phyloP scores from a whole-genome alignment of 2,797 vertebrate species.

The Mico argentatus region DNA sequence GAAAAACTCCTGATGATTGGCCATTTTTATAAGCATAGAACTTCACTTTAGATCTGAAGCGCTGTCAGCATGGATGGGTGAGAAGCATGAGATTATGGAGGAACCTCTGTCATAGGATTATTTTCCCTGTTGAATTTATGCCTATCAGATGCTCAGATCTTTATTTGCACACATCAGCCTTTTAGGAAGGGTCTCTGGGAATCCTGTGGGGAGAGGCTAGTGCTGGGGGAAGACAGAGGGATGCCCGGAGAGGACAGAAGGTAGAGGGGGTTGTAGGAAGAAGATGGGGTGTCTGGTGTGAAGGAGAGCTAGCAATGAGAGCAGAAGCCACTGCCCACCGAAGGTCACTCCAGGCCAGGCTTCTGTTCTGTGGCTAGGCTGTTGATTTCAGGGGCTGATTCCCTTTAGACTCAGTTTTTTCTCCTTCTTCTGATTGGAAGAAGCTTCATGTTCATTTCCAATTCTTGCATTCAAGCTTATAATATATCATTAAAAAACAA shows the following conservation, averaged over 20 bases:
- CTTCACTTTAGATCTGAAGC: not conserved
- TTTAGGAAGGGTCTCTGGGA: not conserved
- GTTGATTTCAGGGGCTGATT: not conserved
- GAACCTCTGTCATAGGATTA: not conserved
- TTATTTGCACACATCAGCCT: not conserved
- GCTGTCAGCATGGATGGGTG: not conserved
- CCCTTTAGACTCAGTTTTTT: not conserved
- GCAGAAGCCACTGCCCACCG: not conserved
- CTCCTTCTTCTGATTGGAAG: not conserved
- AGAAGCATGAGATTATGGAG: not conserved
- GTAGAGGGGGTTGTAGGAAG: no score
- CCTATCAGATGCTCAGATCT: not conserved
- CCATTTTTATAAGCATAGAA: not conserved
- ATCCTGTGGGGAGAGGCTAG: not conserved
- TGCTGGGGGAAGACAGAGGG: not conserved
- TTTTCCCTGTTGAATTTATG: not conserved
- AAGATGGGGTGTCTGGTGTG: no score
- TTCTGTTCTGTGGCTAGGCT: not conserved
- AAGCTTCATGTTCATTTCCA: not conserved
- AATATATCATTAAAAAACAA: not conserved
- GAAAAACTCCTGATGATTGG: not conserved
- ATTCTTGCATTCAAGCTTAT: not conserved
- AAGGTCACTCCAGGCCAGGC: not conserved
- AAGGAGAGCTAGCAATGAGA: not conserved
- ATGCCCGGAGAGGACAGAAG: not conserved